Conservation (phyloP, 1,140 invertebrate species). For the Adelges cooleyi region DNA sequence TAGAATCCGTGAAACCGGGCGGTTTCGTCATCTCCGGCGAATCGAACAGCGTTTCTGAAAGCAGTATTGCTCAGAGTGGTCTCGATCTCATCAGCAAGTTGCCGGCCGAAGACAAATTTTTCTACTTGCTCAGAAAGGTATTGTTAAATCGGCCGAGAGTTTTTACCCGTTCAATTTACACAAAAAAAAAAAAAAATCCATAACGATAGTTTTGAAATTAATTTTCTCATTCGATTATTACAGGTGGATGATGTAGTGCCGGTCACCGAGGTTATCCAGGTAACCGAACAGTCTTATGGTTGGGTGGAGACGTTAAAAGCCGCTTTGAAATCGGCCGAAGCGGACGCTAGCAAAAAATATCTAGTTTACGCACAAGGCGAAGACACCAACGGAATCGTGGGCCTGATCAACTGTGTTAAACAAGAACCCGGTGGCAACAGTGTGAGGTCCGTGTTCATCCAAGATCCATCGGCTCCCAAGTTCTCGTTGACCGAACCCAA, state of each 20-base stretch:
- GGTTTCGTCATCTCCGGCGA: constrained; percentile 65
- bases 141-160: not conserved
- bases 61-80: constrained; percentile 40
- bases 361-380: constrained; percentile 59
- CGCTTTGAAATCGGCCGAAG: constrained; percentile 48
- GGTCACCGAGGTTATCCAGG: constrained; percentile 43
- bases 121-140: constrained; percentile 47
- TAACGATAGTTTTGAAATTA: too few species aligned
- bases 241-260: not conserved
- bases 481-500: constrained; percentile 47
- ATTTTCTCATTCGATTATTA: not conserved
- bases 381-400: constrained; percentile 63
- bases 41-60: constrained; percentile 43
- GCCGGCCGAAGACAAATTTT: constrained; percentile 45
- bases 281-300: constrained; percentile 54
- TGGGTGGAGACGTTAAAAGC: constrained; percentile 77
- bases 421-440: constrained; percentile 67
- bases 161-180: too few species aligned
- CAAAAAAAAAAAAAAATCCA: not conserved
- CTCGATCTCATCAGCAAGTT: constrained; percentile 46
- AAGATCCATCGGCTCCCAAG: constrained; percentile 48
- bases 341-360: constrained; percentile 45
- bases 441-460: constrained; percentile 58
- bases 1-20: constrained; percentile 49
- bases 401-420: constrained; percentile 78